Evolutionary conservation across 2,888 invertebrate species (phyloP), one percentile per base, ranked within the genome.

Genomic region (Nineta flava): DNA sequence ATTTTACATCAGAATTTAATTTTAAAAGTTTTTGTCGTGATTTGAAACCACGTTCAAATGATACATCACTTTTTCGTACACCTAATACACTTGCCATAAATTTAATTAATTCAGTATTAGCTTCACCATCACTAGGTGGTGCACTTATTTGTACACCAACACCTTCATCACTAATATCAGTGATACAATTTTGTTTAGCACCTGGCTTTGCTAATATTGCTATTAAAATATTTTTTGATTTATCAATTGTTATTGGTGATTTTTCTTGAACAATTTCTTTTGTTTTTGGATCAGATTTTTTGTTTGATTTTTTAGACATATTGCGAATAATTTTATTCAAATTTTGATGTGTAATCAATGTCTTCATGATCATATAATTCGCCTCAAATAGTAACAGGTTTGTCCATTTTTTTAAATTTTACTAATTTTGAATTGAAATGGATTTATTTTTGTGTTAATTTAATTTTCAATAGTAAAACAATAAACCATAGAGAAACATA

Each of bases 101-200:
- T 62, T 81, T 82, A 0, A 87, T 68, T 9, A 87, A 69, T 61
- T 85, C 87, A 35, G 77, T 71, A 59, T 87, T 87, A 10, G 87
- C 87, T 66, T 85, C 83, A 3, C 87, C 84, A 59, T 87, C 87
- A 4, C 79, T 74, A 1, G 87, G 85, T n/a, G 85, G 85, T 1
- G 87, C 86, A 51, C 78, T 77, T 54, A 87, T 84, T 61, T 85
- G 81, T 12, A 87, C 71, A n/a, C 80, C 79, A 21, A 87, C 73
- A 9, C 76, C 77, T 59, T 84, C 83, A 2, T 65, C 62, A 2
- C 70, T 67, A 47, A 81, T 72, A 57, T 74, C 75, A 48, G 81
- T 81, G 50, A 86, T 73, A 44, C 72, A 68, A 61, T 80, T 84
- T 50, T 74, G 71, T 65, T 83, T 85, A 0, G 85, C 80, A 44